Evolutionary conservation across 2,113 vertebrate genomes (phyloP).

Genomic region (Physeter macrocephalus): DNA sequence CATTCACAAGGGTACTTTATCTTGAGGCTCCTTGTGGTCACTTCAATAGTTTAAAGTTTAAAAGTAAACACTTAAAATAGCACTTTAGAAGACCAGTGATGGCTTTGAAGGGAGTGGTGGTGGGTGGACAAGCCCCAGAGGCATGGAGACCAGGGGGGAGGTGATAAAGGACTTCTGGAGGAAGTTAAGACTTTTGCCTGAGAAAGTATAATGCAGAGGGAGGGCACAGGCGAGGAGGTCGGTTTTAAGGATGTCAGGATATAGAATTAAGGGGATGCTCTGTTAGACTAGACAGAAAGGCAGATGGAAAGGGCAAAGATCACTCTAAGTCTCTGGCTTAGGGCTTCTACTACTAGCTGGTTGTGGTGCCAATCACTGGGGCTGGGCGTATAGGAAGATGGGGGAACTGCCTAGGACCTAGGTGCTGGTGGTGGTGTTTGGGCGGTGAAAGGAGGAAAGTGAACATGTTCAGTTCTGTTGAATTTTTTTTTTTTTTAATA

Average conservation of each 20-base stretch:
- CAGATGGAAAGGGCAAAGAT: background rate
- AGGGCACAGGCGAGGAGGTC: background rate
- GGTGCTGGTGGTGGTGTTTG: too few relatives aligned
- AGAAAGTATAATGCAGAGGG: background rate
- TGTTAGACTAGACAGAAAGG: background rate
- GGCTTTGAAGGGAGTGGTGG: background rate
- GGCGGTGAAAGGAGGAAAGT: background rate
- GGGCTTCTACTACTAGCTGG: background rate
- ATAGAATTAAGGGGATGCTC: background rate
- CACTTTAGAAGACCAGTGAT: background rate
- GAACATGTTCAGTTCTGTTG: background rate
- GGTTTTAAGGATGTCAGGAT: background rate
- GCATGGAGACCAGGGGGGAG: background rate
- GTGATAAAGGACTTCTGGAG: background rate
- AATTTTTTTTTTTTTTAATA: background rate
- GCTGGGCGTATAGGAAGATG: background rate
- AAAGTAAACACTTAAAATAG: background rate
- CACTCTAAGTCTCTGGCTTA: background rate
- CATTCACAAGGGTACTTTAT: background rate
- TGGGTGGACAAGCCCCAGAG: background rate
- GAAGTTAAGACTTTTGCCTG: background rate
- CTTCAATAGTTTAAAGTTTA: background rate
- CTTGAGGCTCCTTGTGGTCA: background rate
- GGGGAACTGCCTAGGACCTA: fast-evolving
- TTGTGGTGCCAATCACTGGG: background rate